Evolutionary conservation across 2,113 vertebrate species (phyloP).

Genomic region (Apodemus sylvaticus): DNA sequence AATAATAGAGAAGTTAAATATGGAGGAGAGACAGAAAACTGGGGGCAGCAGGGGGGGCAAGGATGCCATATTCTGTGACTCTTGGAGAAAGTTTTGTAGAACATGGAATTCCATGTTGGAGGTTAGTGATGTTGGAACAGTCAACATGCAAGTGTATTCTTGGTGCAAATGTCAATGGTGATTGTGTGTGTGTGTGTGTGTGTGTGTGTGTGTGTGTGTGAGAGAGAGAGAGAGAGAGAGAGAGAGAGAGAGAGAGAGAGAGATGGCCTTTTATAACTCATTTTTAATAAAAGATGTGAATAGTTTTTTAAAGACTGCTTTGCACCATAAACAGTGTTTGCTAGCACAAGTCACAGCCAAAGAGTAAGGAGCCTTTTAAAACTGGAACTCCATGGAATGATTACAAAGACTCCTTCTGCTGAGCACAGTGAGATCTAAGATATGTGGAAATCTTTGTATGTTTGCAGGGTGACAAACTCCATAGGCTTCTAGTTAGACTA

Average conservation of each 20-base stretch:
- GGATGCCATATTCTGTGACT: neutral
- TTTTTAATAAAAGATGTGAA: conserved; percentile 79
- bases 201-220: neutral
- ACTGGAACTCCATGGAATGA: conserved; percentile 67
- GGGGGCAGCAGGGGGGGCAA: no score
- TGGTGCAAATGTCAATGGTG: conserved; percentile 52
- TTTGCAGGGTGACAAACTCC: conserved; percentile 76
- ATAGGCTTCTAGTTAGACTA: conserved; percentile 69
- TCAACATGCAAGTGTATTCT: neutral
- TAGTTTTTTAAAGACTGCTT: conserved; percentile 74
- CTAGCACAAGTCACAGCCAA: conserved; percentile 75
- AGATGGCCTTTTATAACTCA: conserved; percentile 68
- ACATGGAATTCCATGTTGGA: neutral
- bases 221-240: no score
- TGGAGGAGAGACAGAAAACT: neutral
- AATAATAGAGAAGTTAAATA: neutral
- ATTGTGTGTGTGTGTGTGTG: conserved; percentile 40
- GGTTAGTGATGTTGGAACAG: neutral
- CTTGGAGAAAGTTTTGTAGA: neutral
- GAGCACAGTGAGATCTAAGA: conserved; percentile 75
- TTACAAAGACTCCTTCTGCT: conserved; percentile 56
- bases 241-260: no score
- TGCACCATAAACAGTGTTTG: conserved; percentile 74
- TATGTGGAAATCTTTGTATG: conserved; percentile 67
- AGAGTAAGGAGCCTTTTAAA: conserved; percentile 79